A percentile compares a stretch with the other conserved stretches of the same genome.
Conservation (phyloP, 2,888 invertebrate species). For the Tortricodes alternella region DNA sequence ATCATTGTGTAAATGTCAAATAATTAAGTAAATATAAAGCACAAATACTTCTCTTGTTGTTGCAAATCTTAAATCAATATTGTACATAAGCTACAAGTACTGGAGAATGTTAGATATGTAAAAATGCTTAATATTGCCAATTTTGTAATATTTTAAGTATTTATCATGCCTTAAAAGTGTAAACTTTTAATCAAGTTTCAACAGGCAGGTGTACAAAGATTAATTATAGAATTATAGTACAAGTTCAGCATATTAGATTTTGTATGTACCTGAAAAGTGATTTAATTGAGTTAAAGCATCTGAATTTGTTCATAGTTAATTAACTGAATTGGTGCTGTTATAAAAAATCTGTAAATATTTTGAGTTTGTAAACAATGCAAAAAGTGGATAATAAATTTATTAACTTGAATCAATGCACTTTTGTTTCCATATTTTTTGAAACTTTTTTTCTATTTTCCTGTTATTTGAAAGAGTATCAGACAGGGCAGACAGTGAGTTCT, state of each 20-base stretch:
- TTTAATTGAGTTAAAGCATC: constrained; percentile 11
- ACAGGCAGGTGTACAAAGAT: no score
- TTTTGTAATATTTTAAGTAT: no score
- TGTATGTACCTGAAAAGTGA: constrained; percentile 26
- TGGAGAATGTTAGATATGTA: no score
- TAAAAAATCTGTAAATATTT: constrained; percentile 26
- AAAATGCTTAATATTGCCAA: no score
- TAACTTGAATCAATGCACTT: constrained; percentile 66
- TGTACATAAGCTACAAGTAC: not conserved
- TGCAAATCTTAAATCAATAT: not conserved
- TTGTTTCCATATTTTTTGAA: constrained; percentile 69
- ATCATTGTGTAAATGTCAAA: constrained; percentile 7
- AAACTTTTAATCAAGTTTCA: no score
- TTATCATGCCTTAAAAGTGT: no score
- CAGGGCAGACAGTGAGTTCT: constrained; percentile 58
- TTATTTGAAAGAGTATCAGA: constrained; percentile 48
- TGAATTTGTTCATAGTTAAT: constrained; percentile 18
- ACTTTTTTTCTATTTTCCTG: constrained; percentile 64
- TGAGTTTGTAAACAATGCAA: constrained; percentile 23
- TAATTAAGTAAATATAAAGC: constrained; percentile 18
- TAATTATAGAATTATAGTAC: not conserved
- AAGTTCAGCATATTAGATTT: not conserved
- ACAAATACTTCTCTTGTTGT: constrained; percentile 4
- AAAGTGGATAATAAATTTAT: constrained; percentile 52
- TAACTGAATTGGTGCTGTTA: constrained; percentile 33